These are phyloP conservation scores for Nicator chloris DNA, from an alignment of 2,113 vertebrate genomes.

Conservation along the genomic window DNA sequence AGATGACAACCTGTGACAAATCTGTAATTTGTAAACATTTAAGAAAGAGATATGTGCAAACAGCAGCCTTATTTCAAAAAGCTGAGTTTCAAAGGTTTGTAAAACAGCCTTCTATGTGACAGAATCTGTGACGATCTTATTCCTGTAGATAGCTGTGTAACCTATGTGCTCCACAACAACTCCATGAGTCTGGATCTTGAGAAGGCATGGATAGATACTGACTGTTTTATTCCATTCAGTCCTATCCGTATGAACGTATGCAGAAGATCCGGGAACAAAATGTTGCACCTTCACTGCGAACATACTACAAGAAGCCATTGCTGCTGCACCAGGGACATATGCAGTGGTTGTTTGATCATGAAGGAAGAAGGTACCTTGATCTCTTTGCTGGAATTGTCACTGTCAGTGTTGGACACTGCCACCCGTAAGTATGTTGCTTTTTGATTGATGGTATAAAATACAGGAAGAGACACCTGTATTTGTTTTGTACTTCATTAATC, in stretches of 20 bases:
- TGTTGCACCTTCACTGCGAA: constrained; percentile 69
- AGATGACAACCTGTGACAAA: not conserved
- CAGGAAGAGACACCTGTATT: not conserved
- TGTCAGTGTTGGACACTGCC: constrained; percentile 91
- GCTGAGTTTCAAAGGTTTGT: not conserved
- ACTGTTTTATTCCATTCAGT: constrained; percentile 31
- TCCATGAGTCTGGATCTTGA: not conserved
- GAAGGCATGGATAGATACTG: not conserved
- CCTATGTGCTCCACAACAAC: not conserved
- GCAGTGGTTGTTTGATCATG: constrained; percentile 93
- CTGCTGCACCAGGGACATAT: constrained; percentile 88
- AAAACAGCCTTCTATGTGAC: not conserved
- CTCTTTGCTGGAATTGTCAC: constrained; percentile 92
- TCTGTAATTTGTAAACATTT: not conserved
- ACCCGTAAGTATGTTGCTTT: constrained; percentile 83
- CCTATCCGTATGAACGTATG: constrained; percentile 66
- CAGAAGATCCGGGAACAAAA: constrained; percentile 76
- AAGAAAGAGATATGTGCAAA: not conserved
- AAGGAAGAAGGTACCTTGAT: constrained; percentile 90
- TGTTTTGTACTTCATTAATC: not conserved
- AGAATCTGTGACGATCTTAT: not conserved
- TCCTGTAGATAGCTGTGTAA: not conserved
- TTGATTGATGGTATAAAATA: not conserved
- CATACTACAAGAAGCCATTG: constrained; percentile 82
- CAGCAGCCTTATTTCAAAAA: not conserved